Base-by-base conservation (phyloP, 2,888 invertebrate species). In the Drosophila aldrichi region DNA sequence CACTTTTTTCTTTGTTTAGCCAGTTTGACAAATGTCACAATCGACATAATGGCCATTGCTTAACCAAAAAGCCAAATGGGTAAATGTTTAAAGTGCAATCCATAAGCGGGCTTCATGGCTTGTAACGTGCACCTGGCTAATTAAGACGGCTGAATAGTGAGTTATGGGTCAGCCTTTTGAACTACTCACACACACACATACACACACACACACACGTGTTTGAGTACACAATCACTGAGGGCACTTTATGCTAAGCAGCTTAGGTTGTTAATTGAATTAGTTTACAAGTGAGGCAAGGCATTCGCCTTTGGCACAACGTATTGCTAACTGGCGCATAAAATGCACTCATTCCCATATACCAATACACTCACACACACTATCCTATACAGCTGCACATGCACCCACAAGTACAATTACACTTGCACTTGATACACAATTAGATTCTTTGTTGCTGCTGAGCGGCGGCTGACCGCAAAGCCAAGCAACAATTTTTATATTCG, bases 251-350 rank as follows among this genome's bases (percentile, higher is more conserved):
- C 69, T 88, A 86, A 90, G 89, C 90, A 56, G 89, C 84, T 86
- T 86, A 90, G 74, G 74, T 81, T 73, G 89, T 77, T 86, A 86
- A 86, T 86, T 86, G 77, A 86, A 90, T 86, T 86, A 86, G 86
- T 86, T 89, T 89, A 70, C 85, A 88, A 89, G 80, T 70, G 74
- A 79, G 77, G 86, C 87, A 77, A 56, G 69, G 63, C 66, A 62
- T 68, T 70, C 49, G 73, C 70, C 66, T 78, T 60, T 62, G 62
- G 62, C 57, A 61, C 69, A 66, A 51, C 60, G 64, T 58, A 71
- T 77, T 79, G 66, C 76, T 79, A 75, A 88, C 77, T 80, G 74
- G 72, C 69, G 72, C 82, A 76, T 77, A 77, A 69, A 74, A 63
- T 83, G 66, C 74, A 86, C 79, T 66, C 70, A 48, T 56, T 57